These are phyloP conservation scores for Tupaia tana DNA, from an alignment of 2,113 vertebrate species.

Conservation along the genomic window DNA sequence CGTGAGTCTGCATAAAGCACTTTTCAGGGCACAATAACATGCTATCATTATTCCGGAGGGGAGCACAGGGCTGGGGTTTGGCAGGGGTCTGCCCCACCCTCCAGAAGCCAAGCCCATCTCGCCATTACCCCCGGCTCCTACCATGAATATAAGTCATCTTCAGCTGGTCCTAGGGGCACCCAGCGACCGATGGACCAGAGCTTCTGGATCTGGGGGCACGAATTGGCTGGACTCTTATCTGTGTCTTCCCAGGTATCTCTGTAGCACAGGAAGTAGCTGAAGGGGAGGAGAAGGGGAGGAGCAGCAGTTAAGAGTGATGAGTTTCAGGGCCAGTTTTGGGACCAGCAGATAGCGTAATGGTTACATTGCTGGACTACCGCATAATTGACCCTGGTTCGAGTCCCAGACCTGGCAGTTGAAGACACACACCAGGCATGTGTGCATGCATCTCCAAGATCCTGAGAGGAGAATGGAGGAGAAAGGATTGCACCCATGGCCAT, in stretches of 20 bases:
- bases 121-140: slow-evolving; percentile 72
- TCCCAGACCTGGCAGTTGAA: too few species aligned
- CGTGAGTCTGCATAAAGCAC: slow-evolving; percentile 23
- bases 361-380: too few species aligned
- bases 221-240: slow-evolving; percentile 44
- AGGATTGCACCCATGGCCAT: too few species aligned
- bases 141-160: slow-evolving; percentile 88
- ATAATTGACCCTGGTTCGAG: too few species aligned
- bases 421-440: too few species aligned
- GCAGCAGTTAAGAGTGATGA: not conserved
- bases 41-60: not conserved
- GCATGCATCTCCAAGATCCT: too few species aligned
- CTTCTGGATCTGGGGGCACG: slow-evolving; percentile 80
- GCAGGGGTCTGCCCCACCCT: not conserved
- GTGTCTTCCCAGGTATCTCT: slow-evolving; percentile 78
- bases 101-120: not conserved
- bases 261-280: slow-evolving; percentile 90
- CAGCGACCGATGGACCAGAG: slow-evolving; percentile 92
- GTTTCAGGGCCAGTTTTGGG: not conserved
- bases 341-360: too few species aligned
- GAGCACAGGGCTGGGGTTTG: not conserved
- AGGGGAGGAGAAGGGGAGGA: not conserved
- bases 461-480: too few species aligned
- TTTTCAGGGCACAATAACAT: slow-evolving; percentile 32
- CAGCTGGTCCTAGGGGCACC: slow-evolving; percentile 87